A percentile compares a stretch with the other conserved stretches of the same genome.
These are phyloP conservation scores for Pachypanchax playfairii DNA, from an alignment of 2,113 vertebrate species.

Conservation along the genomic window DNA sequence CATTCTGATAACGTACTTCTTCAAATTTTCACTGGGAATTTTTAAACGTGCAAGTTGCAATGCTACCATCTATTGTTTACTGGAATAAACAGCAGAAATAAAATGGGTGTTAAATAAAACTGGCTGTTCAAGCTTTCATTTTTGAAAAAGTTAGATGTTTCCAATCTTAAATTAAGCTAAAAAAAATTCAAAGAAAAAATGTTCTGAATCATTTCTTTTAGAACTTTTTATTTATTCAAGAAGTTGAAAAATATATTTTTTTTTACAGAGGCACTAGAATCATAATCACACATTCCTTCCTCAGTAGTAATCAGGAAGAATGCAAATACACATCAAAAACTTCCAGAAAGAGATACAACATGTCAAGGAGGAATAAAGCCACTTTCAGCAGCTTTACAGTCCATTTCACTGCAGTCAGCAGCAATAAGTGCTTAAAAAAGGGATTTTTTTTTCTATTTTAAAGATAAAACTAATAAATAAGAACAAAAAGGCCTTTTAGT, in stretches of 20 bases:
- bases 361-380: conserved; percentile 31
- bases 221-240: conserved; percentile 68
- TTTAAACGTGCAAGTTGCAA: too few species aligned
- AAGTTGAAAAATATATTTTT: conserved; percentile 59
- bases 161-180: too few species aligned
- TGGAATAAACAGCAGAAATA: not conserved
- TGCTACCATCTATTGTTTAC: conserved; percentile 34
- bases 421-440: conserved; percentile 7
- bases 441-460: not conserved
- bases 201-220: conserved; percentile 12
- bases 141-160: too few species aligned
- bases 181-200: too few species aligned
- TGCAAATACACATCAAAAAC: conserved; percentile 19
- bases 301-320: conserved; percentile 38
- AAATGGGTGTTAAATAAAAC: too few species aligned
- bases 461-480: not conserved
- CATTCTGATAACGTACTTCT: too few species aligned
- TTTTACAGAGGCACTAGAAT: conserved; percentile 61
- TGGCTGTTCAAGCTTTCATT: too few species aligned
- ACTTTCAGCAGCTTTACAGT: conserved; percentile 8
- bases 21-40: too few species aligned
- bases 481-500: conserved; percentile 15
- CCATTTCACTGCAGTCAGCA: not conserved
- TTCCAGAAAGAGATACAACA: conserved; percentile 1
- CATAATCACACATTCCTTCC: conserved; percentile 40